A percentile compares a stretch with the other conserved stretches of the same genome.
Evolutionary conservation across 1,140 invertebrate species (phyloP).

Genomic region (Cherax destructor): DNA sequence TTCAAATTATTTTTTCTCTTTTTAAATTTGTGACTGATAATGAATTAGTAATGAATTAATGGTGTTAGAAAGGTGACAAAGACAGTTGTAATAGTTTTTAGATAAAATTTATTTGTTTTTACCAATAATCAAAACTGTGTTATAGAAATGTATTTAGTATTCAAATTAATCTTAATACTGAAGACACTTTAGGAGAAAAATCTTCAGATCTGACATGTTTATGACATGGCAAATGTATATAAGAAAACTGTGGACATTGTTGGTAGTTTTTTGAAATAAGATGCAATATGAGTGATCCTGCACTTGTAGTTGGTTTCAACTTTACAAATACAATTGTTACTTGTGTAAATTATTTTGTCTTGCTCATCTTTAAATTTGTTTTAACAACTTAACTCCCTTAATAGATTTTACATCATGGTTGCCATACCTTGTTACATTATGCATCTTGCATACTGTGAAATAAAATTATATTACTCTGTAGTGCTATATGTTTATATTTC

Average conservation of each 20-base stretch:
- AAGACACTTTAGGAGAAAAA: too few species aligned
- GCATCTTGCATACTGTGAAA: slow-evolving; percentile 11
- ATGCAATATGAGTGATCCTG: neutral
- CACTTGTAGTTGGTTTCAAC: neutral
- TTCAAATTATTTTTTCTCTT: too few species aligned
- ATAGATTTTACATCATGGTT: slow-evolving; percentile 20
- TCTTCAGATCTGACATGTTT: too few species aligned
- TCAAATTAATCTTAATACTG: too few species aligned
- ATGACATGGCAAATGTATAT: too few species aligned
- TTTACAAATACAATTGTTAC: neutral
- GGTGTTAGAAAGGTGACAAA: too few species aligned
- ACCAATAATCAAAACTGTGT: too few species aligned
- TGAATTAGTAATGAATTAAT: too few species aligned
- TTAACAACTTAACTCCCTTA: neutral
- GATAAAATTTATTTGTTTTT: too few species aligned
- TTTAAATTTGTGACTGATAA: too few species aligned
- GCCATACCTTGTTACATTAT: slow-evolving; percentile 19
- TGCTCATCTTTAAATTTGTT: neutral
- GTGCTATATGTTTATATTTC: neutral
- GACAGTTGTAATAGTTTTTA: too few species aligned
- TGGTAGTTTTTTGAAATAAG: neutral
- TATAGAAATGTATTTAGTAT: too few species aligned
- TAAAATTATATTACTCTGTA: slow-evolving; percentile 4
- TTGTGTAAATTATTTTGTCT: neutral
- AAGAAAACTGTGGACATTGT: neutral